Evolutionary conservation across 2,888 invertebrate genomes (phyloP), one percentile per base, ranked within the genome.

Genomic region (Rhagonycha fulva): DNA sequence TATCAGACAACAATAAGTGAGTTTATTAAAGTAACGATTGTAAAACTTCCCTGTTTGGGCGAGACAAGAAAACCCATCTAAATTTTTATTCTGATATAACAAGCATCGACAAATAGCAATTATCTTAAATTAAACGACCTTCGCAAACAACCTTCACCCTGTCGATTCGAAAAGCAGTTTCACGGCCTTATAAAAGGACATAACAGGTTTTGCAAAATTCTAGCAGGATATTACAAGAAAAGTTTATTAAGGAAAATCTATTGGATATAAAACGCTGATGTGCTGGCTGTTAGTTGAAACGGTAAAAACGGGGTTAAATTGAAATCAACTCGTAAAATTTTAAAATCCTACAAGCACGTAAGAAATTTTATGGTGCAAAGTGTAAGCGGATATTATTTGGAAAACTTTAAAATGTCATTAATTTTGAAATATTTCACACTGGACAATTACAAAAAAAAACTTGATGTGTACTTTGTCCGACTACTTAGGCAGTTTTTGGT

Each of bases 91-190:
- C 32, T 70, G 28, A 26, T 26, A 66, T 24, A 66, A 66, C 63
- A 66, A 24, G 63, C 74, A 74, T 73, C 73, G 70, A 66, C 78
- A 70, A 77, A 79, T 76, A 75, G 77, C 78, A 76, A 69, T 79
- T 61, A 72, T 78, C 76, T 79, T 78, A 79, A 79, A 76, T 74
- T 71, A 67, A 62, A 76, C 73, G 76, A 71, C 72, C 76, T 76
- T 77, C 74, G 72, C 75, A 30, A 71, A 63, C 77, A 80, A 68
- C 80, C 80, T 80, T 80, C 80, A 80, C 80, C 80, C 80, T 80
- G 80, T 78, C 76, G 77, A 71, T 75, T 70, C 75, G 74, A 74
- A 78, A 74, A 74, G 74, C 74, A 68, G 73, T 79, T 78, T 79
- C 78, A 77, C 74, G 75, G 75, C 77, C 76, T 77, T 76, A 76